Evolutionary conservation across 1,140 invertebrate genomes (phyloP).

Genomic region (Arctopsyche grandis): DNA sequence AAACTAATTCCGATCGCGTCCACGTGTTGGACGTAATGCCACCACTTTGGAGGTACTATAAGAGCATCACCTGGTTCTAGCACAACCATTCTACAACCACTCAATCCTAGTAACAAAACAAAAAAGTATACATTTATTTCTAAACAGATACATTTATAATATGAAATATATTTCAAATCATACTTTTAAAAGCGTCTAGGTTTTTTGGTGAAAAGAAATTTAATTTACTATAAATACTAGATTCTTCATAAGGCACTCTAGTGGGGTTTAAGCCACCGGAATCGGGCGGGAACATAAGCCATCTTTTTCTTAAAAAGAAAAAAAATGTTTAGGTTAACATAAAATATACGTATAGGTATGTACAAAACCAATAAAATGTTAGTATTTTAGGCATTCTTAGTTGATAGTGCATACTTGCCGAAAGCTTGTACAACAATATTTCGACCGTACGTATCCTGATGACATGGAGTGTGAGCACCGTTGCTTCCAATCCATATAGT

Average conservation of each 20-base stretch:
- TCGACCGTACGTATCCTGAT: constrained; percentile 93
- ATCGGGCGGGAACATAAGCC: constrained; percentile 91
- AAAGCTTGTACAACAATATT: constrained; percentile 91
- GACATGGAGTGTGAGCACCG: constrained; percentile 92
- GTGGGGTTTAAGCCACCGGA: constrained; percentile 79
- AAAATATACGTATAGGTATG: constrained; percentile 42
- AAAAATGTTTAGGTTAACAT: constrained; percentile 51
- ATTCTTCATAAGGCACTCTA: constrained; percentile 96
- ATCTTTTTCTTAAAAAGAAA: constrained; percentile 79
- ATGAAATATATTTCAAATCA: not conserved
- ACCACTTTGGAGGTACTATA: constrained; percentile 91
- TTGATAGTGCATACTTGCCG: constrained; percentile 66
- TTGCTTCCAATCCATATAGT: constrained; percentile 91
- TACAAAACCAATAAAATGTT: not conserved
- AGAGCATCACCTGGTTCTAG: constrained; percentile 88
- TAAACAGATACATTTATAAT: constrained; percentile 23
- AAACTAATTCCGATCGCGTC: constrained; percentile 78
- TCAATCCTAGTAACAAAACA: constrained; percentile 59
- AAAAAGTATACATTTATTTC: not conserved
- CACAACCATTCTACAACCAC: constrained; percentile 65
- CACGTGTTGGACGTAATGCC: constrained; percentile 94
- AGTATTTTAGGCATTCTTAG: constrained; percentile 30
- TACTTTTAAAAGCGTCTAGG: constrained; percentile 61
- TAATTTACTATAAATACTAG: constrained; percentile 90
- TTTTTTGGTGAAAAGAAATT: constrained; percentile 77